A percentile compares a stretch with the other conserved stretches of the same genome.
Conservation (phyloP, 2,888 invertebrate species). For the Drosophila vallismaia region DNA sequence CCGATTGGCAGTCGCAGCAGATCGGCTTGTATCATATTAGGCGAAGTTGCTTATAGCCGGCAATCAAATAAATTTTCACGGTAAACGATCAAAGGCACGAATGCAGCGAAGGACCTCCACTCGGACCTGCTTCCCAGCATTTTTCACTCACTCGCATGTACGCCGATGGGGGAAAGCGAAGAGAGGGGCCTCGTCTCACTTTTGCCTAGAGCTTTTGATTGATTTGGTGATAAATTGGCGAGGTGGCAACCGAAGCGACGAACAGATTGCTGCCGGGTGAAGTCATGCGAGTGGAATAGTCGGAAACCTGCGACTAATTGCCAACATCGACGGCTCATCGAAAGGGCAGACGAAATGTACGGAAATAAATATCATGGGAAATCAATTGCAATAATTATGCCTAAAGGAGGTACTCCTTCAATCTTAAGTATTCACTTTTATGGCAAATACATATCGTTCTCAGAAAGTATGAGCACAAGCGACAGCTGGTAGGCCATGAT, state of each 20-base stretch:
- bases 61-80: constrained; percentile 79
- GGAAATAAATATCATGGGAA: constrained; percentile 4
- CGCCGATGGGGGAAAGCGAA: neutral
- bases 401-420: neutral
- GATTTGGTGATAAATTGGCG: constrained; percentile 77
- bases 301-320: constrained; percentile 54
- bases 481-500: constrained; percentile 67
- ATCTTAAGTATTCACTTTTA: neutral
- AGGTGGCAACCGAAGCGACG: constrained; percentile 66
- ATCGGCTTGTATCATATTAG: constrained; percentile 74
- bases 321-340: constrained; percentile 40
- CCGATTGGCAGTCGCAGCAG: constrained; percentile 26
- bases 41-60: constrained; percentile 68
- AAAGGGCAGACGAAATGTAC: constrained; percentile 11
- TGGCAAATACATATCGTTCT: neutral
- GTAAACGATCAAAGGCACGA: constrained; percentile 68
- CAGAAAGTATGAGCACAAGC: constrained; percentile 12
- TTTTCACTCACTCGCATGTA: constrained; percentile 59
- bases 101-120: constrained; percentile 44
- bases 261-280: constrained; percentile 67
- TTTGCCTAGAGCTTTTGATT: constrained; percentile 68
- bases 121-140: constrained; percentile 59
- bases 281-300: constrained; percentile 42
- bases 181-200: neutral
- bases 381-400: neutral